These are phyloP conservation scores for Calliphora vicina DNA, from an alignment of 1,140 invertebrate species.

Conservation along the genomic window DNA sequence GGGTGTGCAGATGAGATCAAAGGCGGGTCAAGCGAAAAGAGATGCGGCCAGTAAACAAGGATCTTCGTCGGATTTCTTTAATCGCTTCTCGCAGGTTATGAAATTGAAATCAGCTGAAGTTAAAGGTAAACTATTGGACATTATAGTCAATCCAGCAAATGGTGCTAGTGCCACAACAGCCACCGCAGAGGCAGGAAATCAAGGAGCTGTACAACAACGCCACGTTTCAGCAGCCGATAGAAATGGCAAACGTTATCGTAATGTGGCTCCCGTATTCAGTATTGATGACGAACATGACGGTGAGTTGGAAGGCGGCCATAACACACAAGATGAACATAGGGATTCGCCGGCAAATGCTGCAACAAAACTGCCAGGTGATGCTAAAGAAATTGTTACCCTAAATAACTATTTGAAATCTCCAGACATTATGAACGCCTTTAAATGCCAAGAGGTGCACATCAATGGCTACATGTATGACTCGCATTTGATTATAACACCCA, in stretches of 20 bases:
- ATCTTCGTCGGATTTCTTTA: conserved; percentile 73
- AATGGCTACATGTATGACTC: conserved; percentile 88
- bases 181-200: not conserved
- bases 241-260: conserved; percentile 87
- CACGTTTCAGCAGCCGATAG: conserved; percentile 82
- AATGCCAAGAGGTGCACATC: conserved; percentile 89
- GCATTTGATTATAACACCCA: conserved; percentile 87
- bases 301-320: conserved; percentile 61
- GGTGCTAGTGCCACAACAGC: conserved; percentile 40
- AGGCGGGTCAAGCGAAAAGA: conserved; percentile 16
- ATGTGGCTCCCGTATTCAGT: conserved; percentile 91
- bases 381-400: conserved; percentile 74
- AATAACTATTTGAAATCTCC: conserved; percentile 81
- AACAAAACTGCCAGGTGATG: conserved; percentile 62
- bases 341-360: conserved; percentile 44
- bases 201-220: conserved; percentile 67
- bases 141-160: conserved; percentile 85
- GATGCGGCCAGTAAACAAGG: conserved; percentile 41
- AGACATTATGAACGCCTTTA: conserved; percentile 84
- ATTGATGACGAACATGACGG: conserved; percentile 90
- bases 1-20: conserved; percentile 38
- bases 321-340: conserved; percentile 43
- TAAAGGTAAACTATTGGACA: conserved; percentile 92
- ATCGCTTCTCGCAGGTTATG: conserved; percentile 81
- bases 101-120: conserved; percentile 91